A percentile compares a stretch with the other conserved stretches of the same genome.
Conservation (phyloP, 1,140 invertebrate genomes). For the Drosophila paulistorum region DNA sequence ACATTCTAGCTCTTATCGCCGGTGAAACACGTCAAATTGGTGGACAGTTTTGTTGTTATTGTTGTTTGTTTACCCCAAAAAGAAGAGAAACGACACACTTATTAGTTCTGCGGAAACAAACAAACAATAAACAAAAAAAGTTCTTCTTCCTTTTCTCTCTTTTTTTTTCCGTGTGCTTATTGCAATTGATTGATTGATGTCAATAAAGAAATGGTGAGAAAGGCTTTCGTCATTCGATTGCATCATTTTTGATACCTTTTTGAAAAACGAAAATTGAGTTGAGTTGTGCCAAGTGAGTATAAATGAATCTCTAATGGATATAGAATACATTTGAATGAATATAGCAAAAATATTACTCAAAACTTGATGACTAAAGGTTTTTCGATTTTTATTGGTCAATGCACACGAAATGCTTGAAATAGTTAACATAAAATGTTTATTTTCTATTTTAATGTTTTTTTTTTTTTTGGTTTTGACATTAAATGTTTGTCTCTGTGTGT, state of each 20-base stretch:
- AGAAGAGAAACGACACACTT: constrained; percentile 4
- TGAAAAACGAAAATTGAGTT: too few relatives aligned
- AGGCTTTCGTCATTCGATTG: not conserved
- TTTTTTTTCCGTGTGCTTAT: not conserved
- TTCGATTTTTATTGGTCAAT: not conserved
- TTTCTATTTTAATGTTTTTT: too few relatives aligned
- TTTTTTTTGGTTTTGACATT: too few relatives aligned
- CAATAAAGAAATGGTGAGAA: not conserved
- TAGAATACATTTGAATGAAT: too few relatives aligned
- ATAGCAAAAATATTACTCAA: too few relatives aligned
- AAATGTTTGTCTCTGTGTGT: too few relatives aligned
- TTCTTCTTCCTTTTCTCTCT: not conserved
- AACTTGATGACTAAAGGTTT: not conserved
- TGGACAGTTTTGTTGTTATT: not conserved
- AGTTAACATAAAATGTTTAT: not conserved
- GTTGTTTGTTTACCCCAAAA: not conserved
- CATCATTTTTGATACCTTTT: too few relatives aligned
- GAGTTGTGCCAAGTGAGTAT: too few relatives aligned
- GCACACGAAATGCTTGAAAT: not conserved
- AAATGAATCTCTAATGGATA: too few relatives aligned
- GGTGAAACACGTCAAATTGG: not conserved
- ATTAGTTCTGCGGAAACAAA: not conserved
- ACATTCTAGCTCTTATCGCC: constrained; percentile 1
- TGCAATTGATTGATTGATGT: not conserved
- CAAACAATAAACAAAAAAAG: not conserved